Evolutionary conservation across 2,797 vertebrate species (phyloP).

Genomic region (Chiloscyllium punctatum): DNA sequence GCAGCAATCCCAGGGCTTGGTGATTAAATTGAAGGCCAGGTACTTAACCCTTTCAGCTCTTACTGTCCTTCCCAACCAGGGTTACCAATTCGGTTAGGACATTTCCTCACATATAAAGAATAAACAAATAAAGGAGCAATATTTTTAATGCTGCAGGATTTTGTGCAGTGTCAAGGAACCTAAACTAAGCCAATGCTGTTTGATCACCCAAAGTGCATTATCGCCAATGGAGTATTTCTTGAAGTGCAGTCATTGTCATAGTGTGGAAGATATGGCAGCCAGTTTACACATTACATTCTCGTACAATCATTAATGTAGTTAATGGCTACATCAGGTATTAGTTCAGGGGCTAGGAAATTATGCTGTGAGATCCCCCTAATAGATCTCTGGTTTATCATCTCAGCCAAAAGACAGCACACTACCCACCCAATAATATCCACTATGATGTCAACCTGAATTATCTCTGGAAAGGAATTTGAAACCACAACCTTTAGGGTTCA

Average conservation of each 20-base stretch:
- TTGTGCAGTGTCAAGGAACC: background rate
- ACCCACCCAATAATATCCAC: background rate
- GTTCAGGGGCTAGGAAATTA: background rate
- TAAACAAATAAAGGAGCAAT: background rate
- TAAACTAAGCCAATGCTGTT: background rate
- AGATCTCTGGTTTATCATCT: background rate
- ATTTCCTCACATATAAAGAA: background rate
- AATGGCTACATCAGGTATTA: background rate
- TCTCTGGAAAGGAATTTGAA: background rate
- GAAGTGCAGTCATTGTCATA: background rate
- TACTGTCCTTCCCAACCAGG: background rate
- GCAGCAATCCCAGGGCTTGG: background rate
- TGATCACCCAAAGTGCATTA: background rate
- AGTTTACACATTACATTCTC: background rate
- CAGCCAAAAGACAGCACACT: too few species aligned
- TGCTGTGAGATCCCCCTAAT: background rate
- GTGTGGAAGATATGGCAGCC: background rate
- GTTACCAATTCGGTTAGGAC: background rate
- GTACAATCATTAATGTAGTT: background rate
- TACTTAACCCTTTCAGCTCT: background rate
- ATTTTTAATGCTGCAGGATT: background rate
- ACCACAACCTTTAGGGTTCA: background rate
- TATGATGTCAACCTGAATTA: background rate
- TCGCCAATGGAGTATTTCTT: background rate
- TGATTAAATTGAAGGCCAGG: background rate